Conservation (phyloP, 2,888 invertebrate genomes). For the Tetragonula carbonaria region DNA sequence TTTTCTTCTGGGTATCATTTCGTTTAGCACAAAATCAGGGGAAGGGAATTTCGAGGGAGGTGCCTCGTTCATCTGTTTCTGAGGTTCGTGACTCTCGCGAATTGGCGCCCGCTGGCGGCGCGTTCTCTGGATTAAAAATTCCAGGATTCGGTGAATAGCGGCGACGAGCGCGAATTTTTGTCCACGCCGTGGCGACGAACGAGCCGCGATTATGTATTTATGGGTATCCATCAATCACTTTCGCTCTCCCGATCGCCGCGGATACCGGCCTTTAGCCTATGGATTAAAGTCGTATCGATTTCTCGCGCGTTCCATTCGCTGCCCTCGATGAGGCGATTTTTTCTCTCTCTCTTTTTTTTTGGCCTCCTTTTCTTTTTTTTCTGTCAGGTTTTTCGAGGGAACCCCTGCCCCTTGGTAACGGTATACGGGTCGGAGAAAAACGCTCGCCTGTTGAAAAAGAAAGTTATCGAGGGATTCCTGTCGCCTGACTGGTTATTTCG, state of each 20-base stretch:
- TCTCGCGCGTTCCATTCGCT: constrained; percentile 65
- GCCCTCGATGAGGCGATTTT: constrained; percentile 39
- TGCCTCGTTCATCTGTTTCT: not conserved
- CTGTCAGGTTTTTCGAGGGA: constrained; percentile 26
- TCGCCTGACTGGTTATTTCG: constrained; percentile 9
- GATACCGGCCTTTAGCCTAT: constrained; percentile 70
- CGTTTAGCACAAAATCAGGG: not conserved
- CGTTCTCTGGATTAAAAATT: constrained; percentile 66
- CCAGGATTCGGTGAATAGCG: constrained; percentile 46
- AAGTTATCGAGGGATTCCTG: constrained; percentile 11
- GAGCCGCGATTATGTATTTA: constrained; percentile 72
- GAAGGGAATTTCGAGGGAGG: not conserved
- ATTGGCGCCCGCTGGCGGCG: not conserved
- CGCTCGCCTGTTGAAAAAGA: not conserved
- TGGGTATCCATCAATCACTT: constrained; percentile 73
- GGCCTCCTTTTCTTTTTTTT: not conserved
- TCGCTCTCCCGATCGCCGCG: constrained; percentile 72
- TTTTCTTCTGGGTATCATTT: no score
- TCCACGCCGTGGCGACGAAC: constrained; percentile 60
- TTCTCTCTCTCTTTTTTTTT: not conserved
- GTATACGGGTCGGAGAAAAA: constrained; percentile 13
- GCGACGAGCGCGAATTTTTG: constrained; percentile 66
- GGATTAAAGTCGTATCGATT: constrained; percentile 73
- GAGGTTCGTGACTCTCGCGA: not conserved
- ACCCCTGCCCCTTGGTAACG: constrained; percentile 16